These are phyloP conservation scores for Halichoerus grypus DNA, from an alignment of 2,113 vertebrate species.

Conservation along the genomic window DNA sequence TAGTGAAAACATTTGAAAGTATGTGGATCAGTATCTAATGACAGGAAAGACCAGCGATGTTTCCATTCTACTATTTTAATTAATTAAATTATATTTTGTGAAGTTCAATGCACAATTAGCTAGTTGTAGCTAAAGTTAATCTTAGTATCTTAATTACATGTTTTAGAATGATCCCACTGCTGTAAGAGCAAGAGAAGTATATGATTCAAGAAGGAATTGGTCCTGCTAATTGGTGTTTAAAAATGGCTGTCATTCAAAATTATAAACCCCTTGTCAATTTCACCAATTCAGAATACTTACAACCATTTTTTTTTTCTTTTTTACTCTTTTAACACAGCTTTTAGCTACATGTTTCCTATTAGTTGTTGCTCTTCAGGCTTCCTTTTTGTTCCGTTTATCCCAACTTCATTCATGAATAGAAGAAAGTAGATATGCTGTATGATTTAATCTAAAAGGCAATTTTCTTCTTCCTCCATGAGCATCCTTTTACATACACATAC, in stretches of 20 bases:
- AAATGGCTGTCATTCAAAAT: neutral
- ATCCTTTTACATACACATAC: neutral
- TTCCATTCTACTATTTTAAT: neutral
- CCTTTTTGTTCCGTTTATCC: neutral
- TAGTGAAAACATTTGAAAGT: neutral
- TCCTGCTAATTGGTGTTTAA: neutral
- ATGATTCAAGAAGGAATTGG: neutral
- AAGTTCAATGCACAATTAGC: neutral
- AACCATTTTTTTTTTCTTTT: neutral
- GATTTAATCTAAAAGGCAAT: neutral
- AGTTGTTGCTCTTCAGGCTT: neutral
- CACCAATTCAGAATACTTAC: neutral
- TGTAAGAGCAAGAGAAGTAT: neutral
- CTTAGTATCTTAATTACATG: neutral
- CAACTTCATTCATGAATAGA: neutral
- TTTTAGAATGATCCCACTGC: neutral
- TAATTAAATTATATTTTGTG: neutral
- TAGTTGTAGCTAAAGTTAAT: neutral
- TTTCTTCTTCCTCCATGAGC: neutral
- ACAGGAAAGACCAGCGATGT: too few species aligned
- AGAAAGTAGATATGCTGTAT: neutral
- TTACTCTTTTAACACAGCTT: neutral
- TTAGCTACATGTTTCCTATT: neutral
- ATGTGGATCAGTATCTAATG: neutral
- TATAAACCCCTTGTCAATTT: neutral